Evolutionary conservation across 2,113 vertebrate species (phyloP), one percentile per base, ranked within the genome.

Genomic region (Morone saxatilis): DNA sequence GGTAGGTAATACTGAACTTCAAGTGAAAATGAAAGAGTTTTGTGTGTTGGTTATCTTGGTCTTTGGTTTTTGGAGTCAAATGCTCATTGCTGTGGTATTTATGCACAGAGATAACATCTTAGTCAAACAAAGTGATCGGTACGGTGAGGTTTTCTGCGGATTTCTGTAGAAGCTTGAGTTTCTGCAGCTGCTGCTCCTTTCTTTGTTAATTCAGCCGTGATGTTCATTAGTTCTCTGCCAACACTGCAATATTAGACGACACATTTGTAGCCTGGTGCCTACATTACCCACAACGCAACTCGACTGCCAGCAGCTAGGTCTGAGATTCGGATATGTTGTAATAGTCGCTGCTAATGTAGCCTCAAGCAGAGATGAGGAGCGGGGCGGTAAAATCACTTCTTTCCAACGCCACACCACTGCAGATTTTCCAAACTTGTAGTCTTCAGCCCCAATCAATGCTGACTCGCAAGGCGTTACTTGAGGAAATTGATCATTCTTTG

Each of bases 11-110:
- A 25, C 20, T 63, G 8, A 71, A 70, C 61, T 19, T 69, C 10
- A 47, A 57, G 45, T 36, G 74, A 47, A 19, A 41, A 48, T 45
- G 11, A 69, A 70, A 25, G 59, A 20, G 13, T 57, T 57, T 45
- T 16, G 22, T 65, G 19, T 50, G 57, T 31, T 78, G 48, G 56
- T 59, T 81, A 60, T 67, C 17, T 48, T 47, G 31, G 10, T 45
- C 20, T 19, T 13, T 2, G 25, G 17, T 19, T 66, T 31, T 68
- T n/a, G 13, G 9, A 40, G 12, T 5, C 17, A 57, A 48, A 71
- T 5, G 25, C 7, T 76, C 80, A 63, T 41, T 78, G 65, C 73
- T 62, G 22, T 78, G 70, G 70, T 43, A 66, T 78, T 54, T 13
- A 70, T 41, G 63, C 12, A 22, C 16, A 43, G 3, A 57, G 62